A percentile compares a stretch with the other conserved stretches of the same genome.
Evolutionary conservation across 2,797 vertebrate genomes (phyloP).

Genomic region (Brachyalestes nurse): DNA sequence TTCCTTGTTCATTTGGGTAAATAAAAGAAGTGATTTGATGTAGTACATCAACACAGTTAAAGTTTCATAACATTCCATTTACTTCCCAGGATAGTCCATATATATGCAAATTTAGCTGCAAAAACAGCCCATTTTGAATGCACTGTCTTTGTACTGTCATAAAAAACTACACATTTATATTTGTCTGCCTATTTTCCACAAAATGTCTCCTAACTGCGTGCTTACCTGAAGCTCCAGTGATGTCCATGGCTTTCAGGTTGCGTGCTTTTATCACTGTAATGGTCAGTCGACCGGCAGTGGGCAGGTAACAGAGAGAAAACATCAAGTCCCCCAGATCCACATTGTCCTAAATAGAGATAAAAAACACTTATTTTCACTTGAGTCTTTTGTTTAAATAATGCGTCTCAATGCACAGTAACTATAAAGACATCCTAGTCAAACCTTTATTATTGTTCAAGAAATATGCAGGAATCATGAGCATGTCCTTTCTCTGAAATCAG

Average conservation of each 20-base stretch:
- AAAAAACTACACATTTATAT: not conserved
- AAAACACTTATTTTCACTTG: not conserved
- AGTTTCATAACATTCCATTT: too few species aligned
- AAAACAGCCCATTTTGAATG: too few species aligned
- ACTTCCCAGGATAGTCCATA: too few species aligned
- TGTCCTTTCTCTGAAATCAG: not conserved
- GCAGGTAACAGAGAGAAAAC: constrained; percentile 98
- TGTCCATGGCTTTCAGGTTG: constrained; percentile 99
- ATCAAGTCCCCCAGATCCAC: constrained; percentile 99
- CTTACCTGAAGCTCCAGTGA: constrained; percentile 97
- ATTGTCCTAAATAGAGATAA: constrained; percentile 84
- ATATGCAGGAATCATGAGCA: not conserved
- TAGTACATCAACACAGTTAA: too few species aligned
- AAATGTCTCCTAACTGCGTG: constrained; percentile 22
- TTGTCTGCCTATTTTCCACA: not conserved
- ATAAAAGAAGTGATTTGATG: too few species aligned
- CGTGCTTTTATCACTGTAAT: constrained; percentile 98
- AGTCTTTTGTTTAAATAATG: not conserved
- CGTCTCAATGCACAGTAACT: not conserved
- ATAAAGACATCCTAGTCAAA: not conserved
- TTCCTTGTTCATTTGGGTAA: too few species aligned
- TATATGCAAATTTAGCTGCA: too few species aligned
- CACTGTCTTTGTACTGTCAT: too few species aligned
- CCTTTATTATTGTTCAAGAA: not conserved
- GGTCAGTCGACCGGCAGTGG: constrained; percentile 95